Percentiles rank a stretch among this genome's conserved stretches.
Evolutionary conservation across 2,113 vertebrate genomes (phyloP).

Genomic region (Xiphorhynchus elegans): DNA sequence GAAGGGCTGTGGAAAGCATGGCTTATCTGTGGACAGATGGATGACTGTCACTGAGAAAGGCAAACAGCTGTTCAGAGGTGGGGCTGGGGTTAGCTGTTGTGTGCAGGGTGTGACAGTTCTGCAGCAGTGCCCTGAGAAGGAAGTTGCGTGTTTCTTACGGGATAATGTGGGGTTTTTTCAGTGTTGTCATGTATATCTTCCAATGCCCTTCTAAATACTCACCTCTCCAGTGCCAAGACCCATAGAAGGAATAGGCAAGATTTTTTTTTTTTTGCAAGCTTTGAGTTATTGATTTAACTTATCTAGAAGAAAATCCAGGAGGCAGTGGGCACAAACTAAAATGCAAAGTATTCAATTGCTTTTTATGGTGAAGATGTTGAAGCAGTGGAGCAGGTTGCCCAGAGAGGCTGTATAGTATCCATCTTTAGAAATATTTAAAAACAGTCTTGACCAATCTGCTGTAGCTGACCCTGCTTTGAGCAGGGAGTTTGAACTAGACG

Average conservation of each 20-base stretch:
- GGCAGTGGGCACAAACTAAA: not conserved
- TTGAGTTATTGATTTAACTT: not conserved
- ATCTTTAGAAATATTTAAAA: not conserved
- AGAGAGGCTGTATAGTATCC: not conserved
- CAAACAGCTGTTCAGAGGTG: not conserved
- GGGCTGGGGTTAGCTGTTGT: not conserved
- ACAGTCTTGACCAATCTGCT: not conserved
- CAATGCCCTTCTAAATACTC: not conserved
- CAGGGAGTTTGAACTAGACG: not conserved
- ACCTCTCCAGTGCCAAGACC: not conserved
- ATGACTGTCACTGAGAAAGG: not conserved
- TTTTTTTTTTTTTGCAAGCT: not conserved
- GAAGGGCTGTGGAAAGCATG: accelerated
- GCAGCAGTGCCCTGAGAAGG: not conserved
- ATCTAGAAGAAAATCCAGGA: not conserved
- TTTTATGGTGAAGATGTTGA: not conserved
- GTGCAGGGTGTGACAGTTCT: not conserved
- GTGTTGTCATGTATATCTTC: not conserved
- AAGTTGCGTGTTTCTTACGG: accelerated
- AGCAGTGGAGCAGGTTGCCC: not conserved
- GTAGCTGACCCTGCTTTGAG: not conserved
- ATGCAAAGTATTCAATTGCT: not conserved
- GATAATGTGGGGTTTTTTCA: not conserved
- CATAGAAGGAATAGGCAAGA: not conserved
- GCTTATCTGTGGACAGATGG: not conserved